phyloP scores from a whole-genome alignment of 64 coral and sea anemone genomes.

The Montipora cactus region DNA sequence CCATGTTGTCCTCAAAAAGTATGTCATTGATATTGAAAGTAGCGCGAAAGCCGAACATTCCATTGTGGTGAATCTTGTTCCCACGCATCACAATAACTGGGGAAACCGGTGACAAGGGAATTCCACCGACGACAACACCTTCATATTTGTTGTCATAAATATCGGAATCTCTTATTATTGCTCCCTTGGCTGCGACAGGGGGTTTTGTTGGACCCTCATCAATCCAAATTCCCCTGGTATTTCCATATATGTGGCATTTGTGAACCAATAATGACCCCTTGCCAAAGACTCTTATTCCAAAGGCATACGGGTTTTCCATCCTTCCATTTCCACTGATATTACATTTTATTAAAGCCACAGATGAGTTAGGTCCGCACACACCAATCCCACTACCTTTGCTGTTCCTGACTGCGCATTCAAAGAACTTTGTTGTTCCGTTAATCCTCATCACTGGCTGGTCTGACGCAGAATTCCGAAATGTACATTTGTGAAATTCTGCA shows the following conservation, averaged over 20 bases:
- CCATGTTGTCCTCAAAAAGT: neutral
- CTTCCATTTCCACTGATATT: neutral
- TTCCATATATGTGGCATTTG: neutral
- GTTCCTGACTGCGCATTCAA: constrained; percentile 6
- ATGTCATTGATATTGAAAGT: neutral
- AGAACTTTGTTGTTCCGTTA: neutral
- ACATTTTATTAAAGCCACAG: neutral
- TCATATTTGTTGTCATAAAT: constrained; percentile 47
- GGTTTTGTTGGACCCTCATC: neutral
- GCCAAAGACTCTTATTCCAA: neutral
- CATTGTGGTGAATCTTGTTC: constrained; percentile 11
- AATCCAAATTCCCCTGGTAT: constrained; percentile 30
- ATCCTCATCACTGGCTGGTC: neutral
- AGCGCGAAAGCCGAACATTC: neutral
- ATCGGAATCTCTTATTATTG: constrained; percentile 1
- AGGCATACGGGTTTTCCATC: neutral
- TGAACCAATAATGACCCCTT: neutral
- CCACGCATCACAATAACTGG: neutral
- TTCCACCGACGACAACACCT: neutral
- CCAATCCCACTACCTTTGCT: constrained; percentile 3
- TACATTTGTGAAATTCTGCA: neutral
- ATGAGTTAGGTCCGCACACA: neutral
- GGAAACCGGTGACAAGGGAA: neutral
- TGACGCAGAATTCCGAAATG: neutral
- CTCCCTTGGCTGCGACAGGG: neutral